Base-by-base conservation (phyloP, 2,888 invertebrate species). In the Macropis europaea region DNA sequence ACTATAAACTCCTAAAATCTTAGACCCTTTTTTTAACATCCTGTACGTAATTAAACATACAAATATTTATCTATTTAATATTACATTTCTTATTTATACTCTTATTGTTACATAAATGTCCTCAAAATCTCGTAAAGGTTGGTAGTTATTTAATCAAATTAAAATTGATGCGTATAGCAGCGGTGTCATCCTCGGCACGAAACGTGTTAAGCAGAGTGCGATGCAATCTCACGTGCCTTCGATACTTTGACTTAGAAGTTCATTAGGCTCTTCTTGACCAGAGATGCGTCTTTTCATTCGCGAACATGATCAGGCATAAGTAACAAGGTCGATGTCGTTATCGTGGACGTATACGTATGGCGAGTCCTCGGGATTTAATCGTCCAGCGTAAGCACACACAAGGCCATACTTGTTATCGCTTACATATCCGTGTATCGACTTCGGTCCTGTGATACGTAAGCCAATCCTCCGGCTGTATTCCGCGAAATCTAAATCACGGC, bases 291-390 rank as follows among this genome's bases (percentile, higher is more conserved):
- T 60, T 53, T 50, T 59, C 42, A 22, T 19, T 28, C 19, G n/a
- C 6, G 34, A 56, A 30, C 59, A 61, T 60, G 72, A 60, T 36
- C 53, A 30, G 43, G 54, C 69, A 66, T 60, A 48, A 47, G 45
- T 56, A 61, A 60, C 70, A 66, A 79, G 73, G 79, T 62, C 71
- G 50, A 17, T 28, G 9, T 47, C 72, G 68, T 82, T 73, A 74
- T 78, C 77, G 52, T 32, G 40, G 48, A 69, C 47, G 50, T 66
- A 73, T 80, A 60, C 76, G 69, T 77, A 61, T 71, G 74, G 77
- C 77, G 75, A 83, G 82, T 82, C 81, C 81, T 83, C 79, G 80
- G n/a, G 74, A 82, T 77, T 84, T 81, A 84, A 85, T 85, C 79
- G 77, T 73, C 48, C 40, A 24, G 64, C 78, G 77, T 73, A 77